Base-by-base conservation (phyloP, 2,888 invertebrate species). In the Drosophila kuntzei region DNA sequence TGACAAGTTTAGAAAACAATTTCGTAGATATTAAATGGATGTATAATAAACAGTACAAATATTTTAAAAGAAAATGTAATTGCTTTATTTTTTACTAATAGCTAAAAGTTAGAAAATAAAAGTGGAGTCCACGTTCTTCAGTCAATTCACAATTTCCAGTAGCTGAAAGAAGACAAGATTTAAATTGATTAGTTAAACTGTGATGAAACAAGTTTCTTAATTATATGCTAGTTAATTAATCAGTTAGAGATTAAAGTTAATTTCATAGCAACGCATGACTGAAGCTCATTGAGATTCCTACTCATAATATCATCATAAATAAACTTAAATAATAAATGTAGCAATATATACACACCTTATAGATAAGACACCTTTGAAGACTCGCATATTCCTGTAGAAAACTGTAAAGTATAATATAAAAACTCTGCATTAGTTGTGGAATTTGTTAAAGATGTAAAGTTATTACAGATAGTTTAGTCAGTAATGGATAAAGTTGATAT, bases 1-100 rank as follows among this genome's bases (percentile, higher is more conserved):
- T 93, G 98, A 98, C 92, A 96, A 96, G 91, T 99, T 99, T 91
- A 98, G 98, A 90, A 98, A 98, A 92, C 98, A 98, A 91, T 98
- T 98, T 93, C 94, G 97, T 83, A 94, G 98, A 93, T 97, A 96
- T 92, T 96, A 93, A 93, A 3, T 3, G 1, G 18, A 34, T 9
- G 9, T 6, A 44, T 18, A 55, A 55, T 54, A 73, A 47, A 76
- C 41, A 50, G 16, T 47, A 63, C 37, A 54, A 60, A 27, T 34
- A 36, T 53, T 65, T 34, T 20, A 59, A 39, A 16, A 36, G 11
- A 20, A 22, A 36, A 20, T 25, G 14, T 25, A 49, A 37, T 37
- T 22, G 14, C 14, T 14, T 39, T 63, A 51, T 57, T 41, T 34
- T 32, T 44, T 20, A 1, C 0, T 34, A n/a, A 8, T 46, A 32